Conservation (phyloP, 2,888 invertebrate species). For the Noctua janthina region DNA sequence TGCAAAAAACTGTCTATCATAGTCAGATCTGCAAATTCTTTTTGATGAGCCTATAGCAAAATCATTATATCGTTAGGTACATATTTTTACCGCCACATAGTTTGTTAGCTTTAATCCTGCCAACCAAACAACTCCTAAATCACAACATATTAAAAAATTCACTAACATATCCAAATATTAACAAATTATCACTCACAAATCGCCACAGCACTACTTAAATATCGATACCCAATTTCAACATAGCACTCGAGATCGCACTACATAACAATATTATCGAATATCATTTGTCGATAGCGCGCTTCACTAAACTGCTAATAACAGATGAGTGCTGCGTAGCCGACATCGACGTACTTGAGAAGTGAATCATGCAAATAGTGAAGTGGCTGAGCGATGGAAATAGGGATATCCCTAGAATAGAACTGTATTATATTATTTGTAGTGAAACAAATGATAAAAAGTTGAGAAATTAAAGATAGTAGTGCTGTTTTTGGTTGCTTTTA, state of each 20-base stretch:
- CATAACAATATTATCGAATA: constrained; percentile 49
- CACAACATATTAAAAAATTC: constrained; percentile 1
- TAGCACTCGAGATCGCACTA: constrained; percentile 42
- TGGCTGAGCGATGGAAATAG: constrained; percentile 46
- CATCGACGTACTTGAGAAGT: constrained; percentile 58
- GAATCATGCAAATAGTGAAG: constrained; percentile 51
- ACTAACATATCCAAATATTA: constrained; percentile 11
- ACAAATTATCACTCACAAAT: constrained; percentile 28
- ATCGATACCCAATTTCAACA: constrained; percentile 51
- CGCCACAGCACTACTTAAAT: constrained; percentile 24
- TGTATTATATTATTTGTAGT: constrained; percentile 6
- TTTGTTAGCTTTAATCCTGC: neutral
- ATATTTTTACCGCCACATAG: neutral
- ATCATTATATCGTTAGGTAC: neutral
- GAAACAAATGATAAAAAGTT: neutral
- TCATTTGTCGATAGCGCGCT: constrained; percentile 56
- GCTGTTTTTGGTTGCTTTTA: neutral
- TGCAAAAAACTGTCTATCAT: neutral
- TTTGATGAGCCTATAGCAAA: neutral
- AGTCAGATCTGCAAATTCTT: neutral
- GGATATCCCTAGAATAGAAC: constrained; percentile 59
- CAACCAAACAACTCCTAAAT: neutral
- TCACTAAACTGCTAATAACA: constrained; percentile 58
- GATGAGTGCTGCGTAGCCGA: constrained; percentile 52
- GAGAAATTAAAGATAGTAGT: neutral